Evolutionary conservation across 2,797 vertebrate genomes (phyloP).

Genomic region (Tachyglossus aculeatus): DNA sequence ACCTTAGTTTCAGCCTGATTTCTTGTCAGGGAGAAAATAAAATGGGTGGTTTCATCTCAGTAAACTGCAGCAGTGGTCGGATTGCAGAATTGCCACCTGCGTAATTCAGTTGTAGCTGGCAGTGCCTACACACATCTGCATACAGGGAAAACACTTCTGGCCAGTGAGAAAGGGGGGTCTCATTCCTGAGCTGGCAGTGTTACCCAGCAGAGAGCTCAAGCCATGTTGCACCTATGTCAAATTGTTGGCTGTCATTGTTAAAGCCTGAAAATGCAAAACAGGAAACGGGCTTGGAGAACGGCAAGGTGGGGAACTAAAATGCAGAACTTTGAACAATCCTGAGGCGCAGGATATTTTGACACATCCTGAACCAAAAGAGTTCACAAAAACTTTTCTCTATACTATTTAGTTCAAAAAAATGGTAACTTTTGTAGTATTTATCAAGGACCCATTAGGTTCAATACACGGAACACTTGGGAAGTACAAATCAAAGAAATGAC

Average conservation of each 20-base stretch:
- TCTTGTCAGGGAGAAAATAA: slow-evolving; percentile 18
- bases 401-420: too few relatives aligned
- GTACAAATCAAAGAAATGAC: too few relatives aligned
- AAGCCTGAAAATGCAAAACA: slow-evolving; percentile 25
- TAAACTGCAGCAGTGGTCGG: not conserved
- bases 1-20: slow-evolving; percentile 2
- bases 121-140: not conserved
- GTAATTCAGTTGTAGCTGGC: not conserved
- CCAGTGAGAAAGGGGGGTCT: too few relatives aligned
- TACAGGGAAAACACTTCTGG: not conserved
- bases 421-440: too few relatives aligned
- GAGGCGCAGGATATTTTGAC: too few relatives aligned
- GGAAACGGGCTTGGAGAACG: slow-evolving; percentile 17
- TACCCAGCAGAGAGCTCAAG: not conserved
- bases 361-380: too few relatives aligned
- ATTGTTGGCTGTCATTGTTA: slow-evolving; percentile 32
- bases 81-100: not conserved
- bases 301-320: not conserved
- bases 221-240: slow-evolving; percentile 7
- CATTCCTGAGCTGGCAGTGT: not conserved
- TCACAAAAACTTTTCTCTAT: too few relatives aligned
- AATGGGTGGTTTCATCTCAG: not conserved
- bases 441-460: too few relatives aligned
- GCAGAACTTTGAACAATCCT: not conserved
- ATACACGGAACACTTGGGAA: too few relatives aligned